phyloP scores from a whole-genome alignment of 2,888 invertebrate species.

The Macroteleia sp. region DNA sequence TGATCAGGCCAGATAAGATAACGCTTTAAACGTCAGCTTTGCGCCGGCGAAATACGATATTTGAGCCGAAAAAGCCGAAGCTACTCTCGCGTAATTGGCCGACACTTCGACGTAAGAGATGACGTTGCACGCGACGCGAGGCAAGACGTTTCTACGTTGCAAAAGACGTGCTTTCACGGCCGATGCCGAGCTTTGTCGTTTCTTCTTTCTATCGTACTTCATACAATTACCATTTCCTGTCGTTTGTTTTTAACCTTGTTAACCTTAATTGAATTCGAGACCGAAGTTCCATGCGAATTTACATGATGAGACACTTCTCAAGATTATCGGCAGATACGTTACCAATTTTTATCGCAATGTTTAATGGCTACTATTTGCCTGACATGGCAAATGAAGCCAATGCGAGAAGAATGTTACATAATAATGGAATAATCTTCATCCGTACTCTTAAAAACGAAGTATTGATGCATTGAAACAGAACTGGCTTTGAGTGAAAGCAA shows the following conservation, averaged over 20 bases:
- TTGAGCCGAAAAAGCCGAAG: conserved; percentile 41
- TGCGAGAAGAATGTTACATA: too few species aligned
- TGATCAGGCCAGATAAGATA: conserved; percentile 48
- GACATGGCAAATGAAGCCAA: too few species aligned
- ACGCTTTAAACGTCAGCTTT: conserved; percentile 53
- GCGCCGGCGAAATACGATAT: conserved; percentile 44
- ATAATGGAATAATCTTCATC: too few species aligned
- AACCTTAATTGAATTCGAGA: conserved; percentile 55
- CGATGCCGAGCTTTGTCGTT: neutral
- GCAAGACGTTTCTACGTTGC: conserved; percentile 5
- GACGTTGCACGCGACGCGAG: conserved; percentile 40
- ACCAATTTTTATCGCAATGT: conserved; percentile 5
- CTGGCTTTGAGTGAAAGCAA: too few species aligned
- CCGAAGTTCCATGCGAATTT: conserved; percentile 20
- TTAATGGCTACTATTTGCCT: conserved; percentile 21
- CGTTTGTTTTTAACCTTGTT: conserved; percentile 49
- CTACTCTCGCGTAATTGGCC: conserved; percentile 48
- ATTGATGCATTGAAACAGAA: too few species aligned
- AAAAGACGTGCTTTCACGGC: neutral
- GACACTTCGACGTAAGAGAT: conserved; percentile 32
- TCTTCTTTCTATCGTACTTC: neutral
- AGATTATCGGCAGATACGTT: conserved; percentile 33
- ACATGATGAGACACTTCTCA: conserved; percentile 43
- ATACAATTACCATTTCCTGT: conserved; percentile 21
- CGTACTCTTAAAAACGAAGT: too few species aligned